Conservation (phyloP, 2,113 vertebrate species). For the Peucedramus taeniatus region DNA sequence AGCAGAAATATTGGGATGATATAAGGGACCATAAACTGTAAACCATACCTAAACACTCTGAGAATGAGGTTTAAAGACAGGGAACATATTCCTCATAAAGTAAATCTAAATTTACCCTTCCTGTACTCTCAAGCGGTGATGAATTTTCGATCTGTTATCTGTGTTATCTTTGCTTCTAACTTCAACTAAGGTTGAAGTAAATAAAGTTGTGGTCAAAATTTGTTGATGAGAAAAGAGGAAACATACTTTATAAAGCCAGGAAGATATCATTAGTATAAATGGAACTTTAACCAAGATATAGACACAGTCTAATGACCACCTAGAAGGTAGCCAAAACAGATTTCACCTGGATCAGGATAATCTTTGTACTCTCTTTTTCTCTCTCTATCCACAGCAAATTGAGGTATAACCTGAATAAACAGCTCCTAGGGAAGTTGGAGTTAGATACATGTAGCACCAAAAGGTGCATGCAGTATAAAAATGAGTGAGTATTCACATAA, state of each 20-base stretch:
- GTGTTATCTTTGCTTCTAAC: neutral
- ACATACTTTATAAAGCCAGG: neutral
- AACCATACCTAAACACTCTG: neutral
- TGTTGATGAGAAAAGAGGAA: neutral
- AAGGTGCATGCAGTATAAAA: neutral
- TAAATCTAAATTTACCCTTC: neutral
- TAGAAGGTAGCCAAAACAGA: neutral
- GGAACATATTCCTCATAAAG: neutral
- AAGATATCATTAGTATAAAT: neutral
- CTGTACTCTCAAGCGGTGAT: neutral
- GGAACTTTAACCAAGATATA: neutral
- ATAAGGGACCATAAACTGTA: neutral
- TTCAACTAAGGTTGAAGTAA: neutral
- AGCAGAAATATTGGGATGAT: neutral
- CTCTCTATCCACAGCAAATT: neutral
- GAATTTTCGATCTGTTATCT: neutral
- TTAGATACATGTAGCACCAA: neutral
- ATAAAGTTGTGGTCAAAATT: neutral
- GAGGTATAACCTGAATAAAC: neutral
- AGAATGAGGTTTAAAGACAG: neutral
- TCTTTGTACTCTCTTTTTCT: neutral
- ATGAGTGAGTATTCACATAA: neutral
- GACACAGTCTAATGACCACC: neutral
- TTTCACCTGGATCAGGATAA: neutral
- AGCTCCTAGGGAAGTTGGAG: neutral